Base-by-base conservation (phyloP, 2,113 vertebrate species). In the Clinocottus analis region DNA sequence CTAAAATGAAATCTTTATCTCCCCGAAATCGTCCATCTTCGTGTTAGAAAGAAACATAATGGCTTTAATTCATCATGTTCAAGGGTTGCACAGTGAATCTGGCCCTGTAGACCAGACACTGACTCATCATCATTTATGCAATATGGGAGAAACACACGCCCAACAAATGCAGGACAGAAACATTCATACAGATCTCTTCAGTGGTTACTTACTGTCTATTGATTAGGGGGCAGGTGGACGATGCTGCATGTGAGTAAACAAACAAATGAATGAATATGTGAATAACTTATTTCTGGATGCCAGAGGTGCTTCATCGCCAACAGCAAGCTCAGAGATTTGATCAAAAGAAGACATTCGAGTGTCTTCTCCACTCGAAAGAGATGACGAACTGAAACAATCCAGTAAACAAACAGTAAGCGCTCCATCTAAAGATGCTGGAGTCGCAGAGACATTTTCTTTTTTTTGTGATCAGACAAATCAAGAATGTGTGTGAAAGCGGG, bases 121-220 rank as follows among this genome's bases (percentile, higher is more conserved):
- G 63, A 35, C 66, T 71, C 43, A n/a, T 81, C 47, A 75, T 58
- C 11, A 39, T 69, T 75, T 55, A 65, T 3, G 17, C 64, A 64
- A 17, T 33, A 19, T 23, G 16, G 25, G 6, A 58, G 55, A 58
- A 61, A 60, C 9, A 8, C 53, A 67, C 29, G 2, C 11, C 11
- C 47, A 51, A 27, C 41, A 49, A 27, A 33, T 19, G 6, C 17
- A 58, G 45, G 17, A 23, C 10, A 35, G 39, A 58, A 63, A 55
- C 19, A 37, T 23, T 5, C 27, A 23, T 6, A 3, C 37, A 9
- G 43, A 67, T 67, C 31, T 73, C 27, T 58, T 76, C 39, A 63
- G 43, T 45, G 37, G 47, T 27, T 37, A 35, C 12, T 31, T 21
- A 4, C 27, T 63, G 45, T 33, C 7, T 25, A 13, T 13, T 33